Base-by-base conservation (phyloP, 2,797 vertebrate genomes). In the Artibeus jamaicensis region DNA sequence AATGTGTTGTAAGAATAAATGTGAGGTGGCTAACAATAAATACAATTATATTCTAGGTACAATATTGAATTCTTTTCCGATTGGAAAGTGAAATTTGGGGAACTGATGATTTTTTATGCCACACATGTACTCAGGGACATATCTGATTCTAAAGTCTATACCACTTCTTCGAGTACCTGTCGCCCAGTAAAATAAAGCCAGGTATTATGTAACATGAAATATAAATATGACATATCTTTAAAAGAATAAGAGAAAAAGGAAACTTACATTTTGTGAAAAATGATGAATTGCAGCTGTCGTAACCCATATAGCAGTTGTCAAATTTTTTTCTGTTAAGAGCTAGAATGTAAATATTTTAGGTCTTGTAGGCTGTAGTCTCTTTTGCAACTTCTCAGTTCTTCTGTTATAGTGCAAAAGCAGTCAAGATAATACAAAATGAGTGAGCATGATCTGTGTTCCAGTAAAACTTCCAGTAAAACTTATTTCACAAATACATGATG, bases 31-130 rank as follows among this genome's bases (percentile, higher is more conserved):
- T 22, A 24, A 79, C 5, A 53, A 73, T 79, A 62, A 86, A 22
- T 2, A 0, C 0, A 3, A 46, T 8, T 73, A 37, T 74, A 8
- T 71, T 24, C 37, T 85, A 48, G 21, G 5, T 2, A 42, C 0
- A 0, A 71, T 37, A 74, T 44, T 84, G 19, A 7, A 44, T 67
- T 85, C 1, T 62, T 91, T 88, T 86, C 4, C 74, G 15, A 39
- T 89, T 55, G 46, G 0, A 3, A 86, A 82, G 39, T 68, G 3
- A 81, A 71, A 62, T 34, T 76, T 89, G 57, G 39, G 29, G 2
- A n/a, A 37, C 0, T 18, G 14, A 9, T 76, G 42, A 37, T n/a
- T 53, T 46, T 59, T 2, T 6, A 77, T 11, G 18, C 53, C 68
- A 82, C 21, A 21, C 2, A 70, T 62, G 3, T 34, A 29, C 37